Evolutionary conservation across 2,888 invertebrate genomes (phyloP), one percentile per base, ranked within the genome.

Genomic region (Melanostoma scalare): DNA sequence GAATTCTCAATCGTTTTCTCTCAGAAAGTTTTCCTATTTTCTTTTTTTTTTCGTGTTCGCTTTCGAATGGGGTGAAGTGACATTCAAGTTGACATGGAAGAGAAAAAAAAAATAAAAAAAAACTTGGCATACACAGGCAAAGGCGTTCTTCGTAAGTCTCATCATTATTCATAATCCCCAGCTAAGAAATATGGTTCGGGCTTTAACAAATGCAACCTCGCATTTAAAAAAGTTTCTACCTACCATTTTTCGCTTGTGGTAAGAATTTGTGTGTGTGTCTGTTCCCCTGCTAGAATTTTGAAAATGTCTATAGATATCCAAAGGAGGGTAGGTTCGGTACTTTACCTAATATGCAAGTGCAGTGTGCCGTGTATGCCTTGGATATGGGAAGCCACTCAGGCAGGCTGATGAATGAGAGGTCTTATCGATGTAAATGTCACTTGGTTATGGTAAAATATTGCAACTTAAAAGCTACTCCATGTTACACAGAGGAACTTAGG

Each of bases 101-200:
- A 53, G 52, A 53, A 5, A 31, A 35, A 4, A 8, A 31, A 50
- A 4, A 63, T n/a, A n/a, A n/a, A 9, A 60, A 46, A 42, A 20
- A 52, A 56, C 44, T 52, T 68, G 46, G 46, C 55, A 44, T 44
- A 63, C 9, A 9, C 55, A 76, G 30, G 50, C 40, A 63, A 20
- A 20, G 20, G 20, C 36, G 44, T 46, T 46, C 58, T 60, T 50
- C n/a, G 48, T 60, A 77, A 75, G 69, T 71, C 65, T 78, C 78
- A 75, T 84, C 84, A 79, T 84, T 79, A 84, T 84, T 84, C 84
- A 84, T 79, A 84, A 84, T 75, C 69, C 84, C 58, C 75, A 61
- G 60, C 69, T 79, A 74, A 79, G 75, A 65, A 71, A 69, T 58
- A 46, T 4, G 40, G 46, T 48, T 56, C 50, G 50, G 20, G 74